Evolutionary conservation across 2,888 invertebrate species (phyloP), one percentile per base, ranked within the genome.

Genomic region (Euzetes globulus): DNA sequence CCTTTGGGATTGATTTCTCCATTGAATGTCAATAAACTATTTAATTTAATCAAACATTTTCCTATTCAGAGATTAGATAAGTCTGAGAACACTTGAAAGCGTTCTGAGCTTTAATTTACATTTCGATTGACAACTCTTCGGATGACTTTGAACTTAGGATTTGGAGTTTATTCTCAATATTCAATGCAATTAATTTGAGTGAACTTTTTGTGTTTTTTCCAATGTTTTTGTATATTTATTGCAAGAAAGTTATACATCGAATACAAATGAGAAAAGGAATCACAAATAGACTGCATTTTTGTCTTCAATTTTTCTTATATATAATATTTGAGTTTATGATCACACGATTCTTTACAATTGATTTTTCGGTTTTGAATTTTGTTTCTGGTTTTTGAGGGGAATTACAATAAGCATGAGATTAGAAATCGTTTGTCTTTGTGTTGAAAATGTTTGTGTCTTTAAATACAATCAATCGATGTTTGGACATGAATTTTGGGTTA

Each of bases 181-280:
- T 19, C 41, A 13, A 13, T 13, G 41, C 7, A 9, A 13, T 11
- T 7, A 13, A 41, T 41, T 41, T 11, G 13, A 52, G 52, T 19
- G n/a, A 19, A 19, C 22, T 52, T 52, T 52, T n/a, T n/a, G 52
- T n/a, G 22, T 19, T 4, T 50, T 50, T 52, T 52, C n/a, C 1
- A 52, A 52, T 19, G 5, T 52, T 52, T 52, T 19, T 19, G 22
- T 29, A 60, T 60, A 60, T 60, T 60, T 60, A 60, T 60, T 60
- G 60, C 60, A 60, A n/a, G 41, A 41, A 41, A 60, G 60, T 60
- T 60, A 60, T 60, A 60, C 60, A 60, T 60, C 60, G 25, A 60
- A 60, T 60, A 60, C 60, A 60, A 60, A 60, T 60, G 22, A 60
- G 27, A 29, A 60, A 27, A 60, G 60, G 60, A 60, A 60, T 60